Evolutionary conservation across 2,113 vertebrate genomes (phyloP), one percentile per base, ranked within the genome.

Genomic region (Corythornis vintsioides): DNA sequence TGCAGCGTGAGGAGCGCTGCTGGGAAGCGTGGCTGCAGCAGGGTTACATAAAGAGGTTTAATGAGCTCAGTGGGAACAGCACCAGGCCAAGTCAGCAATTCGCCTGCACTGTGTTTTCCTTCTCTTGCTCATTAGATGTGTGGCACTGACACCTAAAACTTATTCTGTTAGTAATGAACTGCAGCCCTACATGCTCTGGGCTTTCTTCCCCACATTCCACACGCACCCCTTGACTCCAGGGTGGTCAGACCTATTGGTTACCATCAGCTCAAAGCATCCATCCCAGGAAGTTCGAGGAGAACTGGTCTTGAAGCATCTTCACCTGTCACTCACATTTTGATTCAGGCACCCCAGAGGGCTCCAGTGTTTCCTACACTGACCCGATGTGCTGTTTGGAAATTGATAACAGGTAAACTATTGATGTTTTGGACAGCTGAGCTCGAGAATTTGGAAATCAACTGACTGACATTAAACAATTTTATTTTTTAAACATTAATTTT

Each of bases 11-110:
- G 61, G 86, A 89, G 78, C 72, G 63, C 81, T 67, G 80, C 35
- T 38, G 75, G 69, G 43, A 60, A 45, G 72, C 3, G 48, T 52
- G 88, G 89, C 89, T 91, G 88, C 91, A 93, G 91, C 87, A 83
- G 15, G 2, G 47, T 81, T 94, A 90, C 80, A 88, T 88, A 72
- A 90, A 93, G 66, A 86, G 65, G 25, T 84, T 94, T 94, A 92
- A 96, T 82, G 88, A 92, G 94, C 86, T 95, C 86, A 43, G 59
- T 72, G 90, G 91, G 94, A 95, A 40, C 72, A 81, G 7, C 88
- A 94, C 65, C 89, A 91, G 64, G 74, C 86, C 33, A 86, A 82
- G 70, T 93, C 94, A 94, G 96, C 96, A 86, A 63, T 84, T 91
- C 89, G 61, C 50, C 83, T 73, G 88, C 73, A 66, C 64, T 75